These are phyloP conservation scores for Scaptomyza montana DNA, from an alignment of 1,140 invertebrate species.

Conservation along the genomic window DNA sequence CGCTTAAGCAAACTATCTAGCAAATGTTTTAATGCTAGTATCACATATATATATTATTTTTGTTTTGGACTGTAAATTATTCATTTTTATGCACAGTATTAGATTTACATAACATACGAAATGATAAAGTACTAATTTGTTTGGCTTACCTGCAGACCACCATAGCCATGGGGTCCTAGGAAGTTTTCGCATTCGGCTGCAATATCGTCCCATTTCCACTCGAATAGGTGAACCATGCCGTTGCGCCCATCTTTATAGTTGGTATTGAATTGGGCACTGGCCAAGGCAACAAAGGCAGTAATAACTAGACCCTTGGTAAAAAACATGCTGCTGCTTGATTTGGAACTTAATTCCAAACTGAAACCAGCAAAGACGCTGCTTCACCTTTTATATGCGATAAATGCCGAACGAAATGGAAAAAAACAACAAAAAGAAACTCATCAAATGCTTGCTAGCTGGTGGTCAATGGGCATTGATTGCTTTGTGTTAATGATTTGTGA, in stretches of 20 bases:
- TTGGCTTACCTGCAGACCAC: conserved; percentile 88
- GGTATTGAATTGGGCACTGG: conserved; percentile 67
- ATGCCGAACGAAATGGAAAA: background rate
- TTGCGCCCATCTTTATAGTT: conserved; percentile 83
- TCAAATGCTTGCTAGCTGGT: background rate
- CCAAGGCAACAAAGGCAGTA: conserved; percentile 50
- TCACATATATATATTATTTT: no score
- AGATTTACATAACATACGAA: no score
- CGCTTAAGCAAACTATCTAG: no score
- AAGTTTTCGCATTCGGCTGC: conserved; percentile 93
- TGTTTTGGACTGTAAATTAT: no score
- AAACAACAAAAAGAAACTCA: conserved; percentile 1
- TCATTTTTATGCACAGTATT: no score
- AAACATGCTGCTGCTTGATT: conserved; percentile 54
- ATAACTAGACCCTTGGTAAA: conserved; percentile 48
- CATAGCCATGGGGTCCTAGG: conserved; percentile 89
- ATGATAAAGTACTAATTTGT: no score
- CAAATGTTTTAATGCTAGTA: no score
- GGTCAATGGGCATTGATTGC: conserved; percentile 14
- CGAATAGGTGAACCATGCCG: conserved; percentile 91
- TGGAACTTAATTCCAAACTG: conserved; percentile 49
- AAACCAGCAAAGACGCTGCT: background rate
- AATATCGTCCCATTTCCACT: conserved; percentile 94
- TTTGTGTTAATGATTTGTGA: conserved; percentile 60
- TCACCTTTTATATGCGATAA: conserved; percentile 48